Evolutionary conservation across 2,113 vertebrate species (phyloP), one percentile per base, ranked within the genome.

Genomic region (Numenius arquata): DNA sequence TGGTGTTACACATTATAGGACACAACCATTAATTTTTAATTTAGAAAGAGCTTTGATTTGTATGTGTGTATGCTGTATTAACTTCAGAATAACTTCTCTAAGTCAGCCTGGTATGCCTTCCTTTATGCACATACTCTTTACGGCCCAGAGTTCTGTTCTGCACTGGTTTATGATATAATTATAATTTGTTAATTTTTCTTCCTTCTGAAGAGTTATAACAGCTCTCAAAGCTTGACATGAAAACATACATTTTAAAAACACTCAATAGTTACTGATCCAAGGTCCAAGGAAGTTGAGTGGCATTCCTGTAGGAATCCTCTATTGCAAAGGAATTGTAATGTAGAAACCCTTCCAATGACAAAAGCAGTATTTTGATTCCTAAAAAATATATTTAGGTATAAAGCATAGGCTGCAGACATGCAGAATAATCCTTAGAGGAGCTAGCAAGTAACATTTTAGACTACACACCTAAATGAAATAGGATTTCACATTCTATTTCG

Each of bases 61-160:
- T 73, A 66, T 92, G 73, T 27, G 74, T 80, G 52, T 63, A 40
- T 68, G 41, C 52, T 74, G 38, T 90, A 92, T 93, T 91, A 91
- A 89, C 68, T 88, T 96, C 55, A 95, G 72, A 96, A 36, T 81
- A 85, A 77, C n/a, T 91, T 93, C 20, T 89, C 58, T 68, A 93
- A 94, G 36, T 29, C 59, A 58, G 23, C 27, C 32, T 0, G 1
- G n/a, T 43, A 87, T 45, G 61, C 65, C 45, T 90, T 86, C 63
- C 90, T 94, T 88, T 85, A 65, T 1, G 5, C 59, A 11, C 2
- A 6, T 47, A n/a, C 4, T 74, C 11, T 62, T 77, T 81, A 40
- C n/a, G 63, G n/a, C 8, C 8, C 23, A 47, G 26, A 85, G 13
- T 58, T 82, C n/a, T 87, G 15, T 36, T 90, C 90, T 73, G 5